Percentiles rank a stretch among this genome's conserved stretches.
Evolutionary conservation across 2,797 vertebrate genomes (phyloP).

Genomic region (Vipera ursinii): DNA sequence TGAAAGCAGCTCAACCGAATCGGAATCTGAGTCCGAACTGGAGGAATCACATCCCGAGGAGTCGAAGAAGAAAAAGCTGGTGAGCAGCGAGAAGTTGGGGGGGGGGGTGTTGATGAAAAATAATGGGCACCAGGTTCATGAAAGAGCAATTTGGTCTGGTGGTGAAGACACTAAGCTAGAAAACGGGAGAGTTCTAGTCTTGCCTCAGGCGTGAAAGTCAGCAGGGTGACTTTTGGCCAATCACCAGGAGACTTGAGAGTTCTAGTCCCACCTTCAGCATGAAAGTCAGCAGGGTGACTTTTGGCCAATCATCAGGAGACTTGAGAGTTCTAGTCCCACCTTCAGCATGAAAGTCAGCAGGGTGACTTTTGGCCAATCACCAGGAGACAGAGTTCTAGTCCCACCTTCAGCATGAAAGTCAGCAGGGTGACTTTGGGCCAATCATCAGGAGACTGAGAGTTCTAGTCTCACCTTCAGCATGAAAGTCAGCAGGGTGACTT

Average conservation of each 20-base stretch:
- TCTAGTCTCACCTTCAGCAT: background rate
- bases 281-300: rapidly evolving
- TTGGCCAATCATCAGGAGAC: too few relatives aligned
- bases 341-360: background rate
- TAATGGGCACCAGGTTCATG: background rate
- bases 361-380: background rate
- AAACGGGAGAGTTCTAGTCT: background rate
- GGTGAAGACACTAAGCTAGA: background rate
- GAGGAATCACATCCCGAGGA: constrained; percentile 76
- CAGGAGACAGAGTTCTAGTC: background rate
- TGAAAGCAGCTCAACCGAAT: constrained; percentile 86
- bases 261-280: background rate
- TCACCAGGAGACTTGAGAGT: background rate
- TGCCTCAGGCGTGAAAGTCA: too few relatives aligned
- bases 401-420: too few relatives aligned
- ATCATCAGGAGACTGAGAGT: background rate
- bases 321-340: background rate
- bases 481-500: rapidly evolving
- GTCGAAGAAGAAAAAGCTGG: constrained; percentile 78
- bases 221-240: too few relatives aligned
- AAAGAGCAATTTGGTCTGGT: background rate
- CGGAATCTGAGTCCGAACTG: constrained; percentile 71
- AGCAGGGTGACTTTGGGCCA: too few relatives aligned
- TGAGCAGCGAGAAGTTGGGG: constrained; percentile 40
- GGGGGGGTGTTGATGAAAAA: background rate